phyloP scores from a whole-genome alignment of 2,797 vertebrate species.

The Mormyrops attenuatus region DNA sequence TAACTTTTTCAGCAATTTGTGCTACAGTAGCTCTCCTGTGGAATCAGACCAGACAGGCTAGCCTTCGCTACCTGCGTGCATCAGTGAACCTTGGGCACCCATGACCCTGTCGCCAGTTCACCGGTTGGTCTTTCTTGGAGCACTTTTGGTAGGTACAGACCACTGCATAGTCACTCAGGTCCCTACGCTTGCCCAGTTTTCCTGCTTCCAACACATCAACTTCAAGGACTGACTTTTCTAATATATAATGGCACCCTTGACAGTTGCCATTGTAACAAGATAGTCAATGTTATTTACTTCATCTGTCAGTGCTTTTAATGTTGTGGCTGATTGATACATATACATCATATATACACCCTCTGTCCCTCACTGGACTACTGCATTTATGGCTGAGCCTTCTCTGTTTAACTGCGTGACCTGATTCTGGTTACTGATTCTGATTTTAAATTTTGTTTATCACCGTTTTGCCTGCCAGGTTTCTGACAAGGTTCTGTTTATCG shows the following conservation, averaged over 20 bases:
- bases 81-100: neutral
- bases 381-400: neutral
- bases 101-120: neutral
- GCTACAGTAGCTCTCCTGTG: neutral
- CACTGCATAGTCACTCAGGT: neutral
- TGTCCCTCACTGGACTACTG: neutral
- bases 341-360: neutral
- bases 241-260: neutral
- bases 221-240: neutral
- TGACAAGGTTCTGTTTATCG: neutral
- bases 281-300: neutral
- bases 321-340: neutral
- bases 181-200: neutral
- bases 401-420: neutral
- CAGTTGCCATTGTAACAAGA: neutral
- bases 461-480: neutral
- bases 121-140: neutral
- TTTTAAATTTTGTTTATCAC: neutral
- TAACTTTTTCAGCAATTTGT: neutral
- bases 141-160: neutral
- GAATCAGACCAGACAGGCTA: neutral
- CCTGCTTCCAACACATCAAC: neutral
- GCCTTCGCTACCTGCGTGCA: neutral
- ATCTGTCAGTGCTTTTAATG: neutral
- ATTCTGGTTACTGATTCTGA: neutral